Evolutionary conservation across 2,888 invertebrate species (phyloP).

Genomic region (Megamerina dolium): DNA sequence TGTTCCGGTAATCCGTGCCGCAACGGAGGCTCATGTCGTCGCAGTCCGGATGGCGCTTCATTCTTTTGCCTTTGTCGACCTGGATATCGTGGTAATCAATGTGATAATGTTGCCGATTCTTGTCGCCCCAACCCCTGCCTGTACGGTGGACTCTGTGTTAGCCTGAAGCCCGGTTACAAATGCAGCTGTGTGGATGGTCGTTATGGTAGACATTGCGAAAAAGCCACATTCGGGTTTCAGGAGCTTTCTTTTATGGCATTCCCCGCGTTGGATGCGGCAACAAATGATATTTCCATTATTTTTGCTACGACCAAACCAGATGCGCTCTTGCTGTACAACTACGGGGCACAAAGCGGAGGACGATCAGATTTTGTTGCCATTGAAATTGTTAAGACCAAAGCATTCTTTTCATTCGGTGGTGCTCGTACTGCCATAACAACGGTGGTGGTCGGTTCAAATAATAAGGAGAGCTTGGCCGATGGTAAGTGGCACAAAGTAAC

Average conservation of each 20-base stretch:
- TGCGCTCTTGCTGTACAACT: constrained; percentile 85
- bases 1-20: constrained; percentile 82
- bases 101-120: constrained; percentile 81
- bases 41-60: constrained; percentile 78
- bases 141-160: constrained; percentile 81
- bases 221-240: constrained; percentile 82
- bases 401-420: constrained; percentile 85
- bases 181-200: constrained; percentile 81
- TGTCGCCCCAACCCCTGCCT: constrained; percentile 92
- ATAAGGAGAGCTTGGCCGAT: constrained; percentile 62
- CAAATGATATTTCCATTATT: constrained; percentile 84
- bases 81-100: constrained; percentile 85
- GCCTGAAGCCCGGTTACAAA: constrained; percentile 80
- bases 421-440: constrained; percentile 82
- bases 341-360: constrained; percentile 79
- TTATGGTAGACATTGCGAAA: constrained; percentile 87
- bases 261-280: constrained; percentile 75
- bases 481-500: constrained; percentile 90
- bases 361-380: constrained; percentile 89
- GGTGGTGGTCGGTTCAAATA: constrained; percentile 56
- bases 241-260: constrained; percentile 88
- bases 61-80: constrained; percentile 90
- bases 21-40: constrained; percentile 87
- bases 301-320: constrained; percentile 86
- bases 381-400: constrained; percentile 76